A percentile compares a stretch with the other conserved stretches of the same genome.
Conservation (phyloP, 2,113 vertebrate species). For the Atlantisia rogersi region DNA sequence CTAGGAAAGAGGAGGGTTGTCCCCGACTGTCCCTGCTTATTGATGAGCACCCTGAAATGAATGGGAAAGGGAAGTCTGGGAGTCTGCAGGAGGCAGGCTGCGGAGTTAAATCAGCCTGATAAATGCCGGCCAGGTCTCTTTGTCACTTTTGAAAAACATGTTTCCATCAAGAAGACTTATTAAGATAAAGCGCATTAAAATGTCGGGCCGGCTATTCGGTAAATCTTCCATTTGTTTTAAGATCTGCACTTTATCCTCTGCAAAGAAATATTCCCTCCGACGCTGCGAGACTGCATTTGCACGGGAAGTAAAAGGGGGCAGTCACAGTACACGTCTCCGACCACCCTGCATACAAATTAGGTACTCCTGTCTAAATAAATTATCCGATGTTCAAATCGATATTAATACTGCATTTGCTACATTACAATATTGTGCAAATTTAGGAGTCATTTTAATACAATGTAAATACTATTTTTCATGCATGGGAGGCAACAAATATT, state of each 20-base stretch:
- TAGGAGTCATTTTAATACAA: slow-evolving; percentile 76
- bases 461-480: slow-evolving; percentile 77
- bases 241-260: slow-evolving; percentile 71
- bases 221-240: slow-evolving; percentile 82
- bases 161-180: slow-evolving; percentile 76
- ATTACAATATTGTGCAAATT: slow-evolving; percentile 80
- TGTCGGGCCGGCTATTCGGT: slow-evolving; percentile 61
- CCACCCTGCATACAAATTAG: slow-evolving; percentile 81
- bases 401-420: slow-evolving; percentile 81
- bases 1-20: background rate
- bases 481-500: slow-evolving; percentile 73
- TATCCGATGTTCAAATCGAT: slow-evolving; percentile 79
- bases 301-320: slow-evolving; percentile 77
- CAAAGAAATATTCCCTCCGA: slow-evolving; percentile 64
- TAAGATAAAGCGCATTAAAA: slow-evolving; percentile 78
- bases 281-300: slow-evolving; percentile 73
- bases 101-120: slow-evolving; percentile 67
- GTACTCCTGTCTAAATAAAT: slow-evolving; percentile 80
- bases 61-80: slow-evolving; percentile 22
- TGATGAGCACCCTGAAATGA: slow-evolving; percentile 51
- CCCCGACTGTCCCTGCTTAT: background rate
- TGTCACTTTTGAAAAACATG: slow-evolving; percentile 77
- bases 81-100: slow-evolving; percentile 53
- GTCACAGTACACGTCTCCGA: slow-evolving; percentile 74
- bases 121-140: slow-evolving; percentile 69